A percentile compares a stretch with the other conserved stretches of the same genome.
Evolutionary conservation across 2,888 invertebrate species (phyloP).

Genomic region (Pyrgus malvae): DNA sequence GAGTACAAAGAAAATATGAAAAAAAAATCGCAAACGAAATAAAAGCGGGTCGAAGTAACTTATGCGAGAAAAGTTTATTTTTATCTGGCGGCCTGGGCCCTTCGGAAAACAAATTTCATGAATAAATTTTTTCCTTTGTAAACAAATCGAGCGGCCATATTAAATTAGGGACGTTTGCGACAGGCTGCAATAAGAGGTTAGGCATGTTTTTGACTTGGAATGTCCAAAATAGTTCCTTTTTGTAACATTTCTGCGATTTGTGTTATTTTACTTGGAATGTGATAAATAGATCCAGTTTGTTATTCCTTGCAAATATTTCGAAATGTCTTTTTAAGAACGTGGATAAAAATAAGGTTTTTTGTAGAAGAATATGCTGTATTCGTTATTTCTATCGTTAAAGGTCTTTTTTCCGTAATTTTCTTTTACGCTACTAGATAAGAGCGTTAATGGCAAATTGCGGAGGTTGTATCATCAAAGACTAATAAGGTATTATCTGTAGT

Average conservation of each 20-base stretch:
- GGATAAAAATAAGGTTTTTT: too few species aligned
- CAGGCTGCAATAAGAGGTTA: conserved; percentile 25
- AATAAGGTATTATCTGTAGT: too few species aligned
- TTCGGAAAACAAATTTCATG: conserved; percentile 77
- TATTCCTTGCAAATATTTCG: too few species aligned
- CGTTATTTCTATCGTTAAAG: too few species aligned
- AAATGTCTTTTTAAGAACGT: too few species aligned
- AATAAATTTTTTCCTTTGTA: conserved; percentile 80
- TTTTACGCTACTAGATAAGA: too few species aligned
- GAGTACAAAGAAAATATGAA: conserved; percentile 30
- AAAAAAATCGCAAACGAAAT: conserved; percentile 32
- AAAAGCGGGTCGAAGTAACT: conserved; percentile 43
- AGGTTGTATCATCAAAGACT: too few species aligned
- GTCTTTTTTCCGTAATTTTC: too few species aligned
- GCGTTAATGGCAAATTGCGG: too few species aligned
- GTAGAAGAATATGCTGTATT: too few species aligned
- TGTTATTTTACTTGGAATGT: background rate
- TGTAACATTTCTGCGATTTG: background rate
- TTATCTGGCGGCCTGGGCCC: conserved; percentile 58
- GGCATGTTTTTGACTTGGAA: background rate
- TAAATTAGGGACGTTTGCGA: conserved; percentile 69
- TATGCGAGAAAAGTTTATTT: conserved; percentile 67
- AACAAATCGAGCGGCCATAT: conserved; percentile 78
- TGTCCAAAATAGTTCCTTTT: background rate
- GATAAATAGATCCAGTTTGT: too few species aligned